Evolutionary conservation across 2,113 vertebrate genomes (phyloP).

Genomic region (Austrofundulus limnaeus): DNA sequence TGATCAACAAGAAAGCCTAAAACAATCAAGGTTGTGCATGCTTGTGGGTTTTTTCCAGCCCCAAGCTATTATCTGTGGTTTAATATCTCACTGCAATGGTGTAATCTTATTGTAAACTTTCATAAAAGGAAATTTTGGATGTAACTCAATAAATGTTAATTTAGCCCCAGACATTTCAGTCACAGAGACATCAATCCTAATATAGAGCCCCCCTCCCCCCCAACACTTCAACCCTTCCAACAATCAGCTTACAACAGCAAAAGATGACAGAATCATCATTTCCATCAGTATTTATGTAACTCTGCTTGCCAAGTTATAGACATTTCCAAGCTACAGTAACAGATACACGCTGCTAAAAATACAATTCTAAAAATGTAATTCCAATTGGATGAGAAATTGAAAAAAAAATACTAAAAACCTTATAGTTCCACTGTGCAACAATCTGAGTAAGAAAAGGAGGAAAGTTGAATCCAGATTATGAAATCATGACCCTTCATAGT

Average conservation of each 20-base stretch:
- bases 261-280: conserved; percentile 1
- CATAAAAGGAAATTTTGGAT: conserved; percentile 52
- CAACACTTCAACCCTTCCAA: neutral
- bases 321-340: neutral
- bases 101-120: conserved; percentile 43
- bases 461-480: neutral
- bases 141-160: conserved; percentile 62
- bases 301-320: neutral
- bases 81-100: conserved; percentile 32
- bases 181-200: conserved; percentile 67
- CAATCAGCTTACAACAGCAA: conserved; percentile 19
- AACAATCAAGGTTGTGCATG: conserved; percentile 17
- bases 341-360: neutral
- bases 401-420: neutral
- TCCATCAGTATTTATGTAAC: conserved; percentile 1
- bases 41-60: conserved; percentile 17
- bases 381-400: neutral
- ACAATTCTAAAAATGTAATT: too few species aligned
- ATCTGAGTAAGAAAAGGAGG: neutral
- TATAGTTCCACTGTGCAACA: neutral
- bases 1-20: conserved; percentile 35
- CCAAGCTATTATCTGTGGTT: conserved; percentile 14
- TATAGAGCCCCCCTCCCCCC: neutral
- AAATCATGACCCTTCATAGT: neutral
- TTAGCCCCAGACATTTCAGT: conserved; percentile 52